Evolutionary conservation across 2,113 vertebrate species (phyloP).

Genomic region (Ceuthmochares aereus): DNA sequence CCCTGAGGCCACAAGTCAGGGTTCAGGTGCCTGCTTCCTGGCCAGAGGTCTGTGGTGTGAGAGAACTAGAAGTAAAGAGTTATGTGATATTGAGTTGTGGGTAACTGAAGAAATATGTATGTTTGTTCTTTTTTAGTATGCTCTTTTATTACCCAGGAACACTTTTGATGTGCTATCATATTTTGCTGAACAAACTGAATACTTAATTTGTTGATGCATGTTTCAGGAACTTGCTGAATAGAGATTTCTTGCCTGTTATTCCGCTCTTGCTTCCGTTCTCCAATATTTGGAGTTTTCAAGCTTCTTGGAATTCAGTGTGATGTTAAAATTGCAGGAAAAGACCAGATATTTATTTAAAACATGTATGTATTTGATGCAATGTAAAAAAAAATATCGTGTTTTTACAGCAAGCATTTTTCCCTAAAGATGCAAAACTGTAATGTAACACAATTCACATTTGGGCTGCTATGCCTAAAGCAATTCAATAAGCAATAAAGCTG

Average conservation of each 20-base stretch:
- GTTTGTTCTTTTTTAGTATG: not conserved
- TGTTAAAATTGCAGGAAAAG: not conserved
- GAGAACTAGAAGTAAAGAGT: not conserved
- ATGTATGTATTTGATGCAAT: not conserved
- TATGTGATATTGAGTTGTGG: not conserved
- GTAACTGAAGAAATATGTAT: not conserved
- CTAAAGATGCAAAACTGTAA: not conserved
- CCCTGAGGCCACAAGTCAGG: not conserved
- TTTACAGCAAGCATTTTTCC: not conserved
- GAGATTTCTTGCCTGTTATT: slow-evolving; percentile 3
- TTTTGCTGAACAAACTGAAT: slow-evolving; percentile 13
- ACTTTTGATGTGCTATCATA: not conserved
- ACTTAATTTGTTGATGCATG: not conserved
- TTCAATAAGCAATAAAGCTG: not conserved
- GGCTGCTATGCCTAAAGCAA: not conserved
- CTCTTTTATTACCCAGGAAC: not conserved
- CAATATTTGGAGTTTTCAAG: not conserved
- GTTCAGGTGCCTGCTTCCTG: not conserved
- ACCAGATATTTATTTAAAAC: not conserved
- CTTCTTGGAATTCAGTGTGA: not conserved
- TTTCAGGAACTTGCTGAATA: not conserved
- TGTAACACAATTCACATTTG: not conserved
- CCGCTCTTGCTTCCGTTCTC: not conserved
- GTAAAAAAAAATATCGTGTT: not conserved
- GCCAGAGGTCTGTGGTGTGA: not conserved